A percentile compares a stretch with the other conserved stretches of the same genome.
These are phyloP conservation scores for Carollia perspicillata DNA, from an alignment of 2,113 vertebrate species.

Conservation along the genomic window DNA sequence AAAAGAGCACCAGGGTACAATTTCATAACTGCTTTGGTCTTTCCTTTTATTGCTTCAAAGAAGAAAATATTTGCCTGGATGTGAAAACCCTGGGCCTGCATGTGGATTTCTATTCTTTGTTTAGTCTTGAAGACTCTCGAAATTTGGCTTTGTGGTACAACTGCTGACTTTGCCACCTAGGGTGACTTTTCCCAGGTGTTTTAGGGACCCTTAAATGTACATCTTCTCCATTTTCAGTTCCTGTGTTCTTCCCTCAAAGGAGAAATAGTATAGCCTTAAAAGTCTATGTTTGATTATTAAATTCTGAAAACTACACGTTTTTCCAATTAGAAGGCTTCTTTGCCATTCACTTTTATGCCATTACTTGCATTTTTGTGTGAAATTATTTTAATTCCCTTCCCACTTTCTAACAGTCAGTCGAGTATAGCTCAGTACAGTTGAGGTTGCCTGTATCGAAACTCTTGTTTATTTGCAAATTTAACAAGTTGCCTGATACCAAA, in stretches of 20 bases:
- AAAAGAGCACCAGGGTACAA: not conserved
- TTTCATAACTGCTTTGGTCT: constrained; percentile 43
- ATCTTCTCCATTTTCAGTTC: not conserved
- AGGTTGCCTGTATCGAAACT: not conserved
- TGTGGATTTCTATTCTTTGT: not conserved
- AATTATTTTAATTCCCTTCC: not conserved
- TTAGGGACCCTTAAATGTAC: not conserved
- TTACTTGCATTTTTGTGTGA: not conserved
- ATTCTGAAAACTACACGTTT: not conserved
- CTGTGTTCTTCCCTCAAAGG: not conserved
- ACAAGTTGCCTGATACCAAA: not conserved
- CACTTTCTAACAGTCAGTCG: not conserved
- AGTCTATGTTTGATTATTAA: not conserved
- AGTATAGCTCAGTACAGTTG: not conserved
- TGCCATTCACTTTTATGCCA: not conserved
- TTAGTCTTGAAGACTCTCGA: not conserved
- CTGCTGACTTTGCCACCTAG: not conserved
- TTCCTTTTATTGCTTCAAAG: not conserved
- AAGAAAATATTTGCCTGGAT: not conserved
- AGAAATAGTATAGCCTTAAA: not conserved
- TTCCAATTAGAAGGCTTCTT: not conserved
- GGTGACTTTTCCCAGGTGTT: constrained; percentile 11
- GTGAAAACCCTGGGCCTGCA: not conserved
- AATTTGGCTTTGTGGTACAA: not conserved
- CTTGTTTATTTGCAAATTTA: not conserved